Evolutionary conservation across 2,797 vertebrate species (phyloP).

Genomic region (Crotalus adamanteus): DNA sequence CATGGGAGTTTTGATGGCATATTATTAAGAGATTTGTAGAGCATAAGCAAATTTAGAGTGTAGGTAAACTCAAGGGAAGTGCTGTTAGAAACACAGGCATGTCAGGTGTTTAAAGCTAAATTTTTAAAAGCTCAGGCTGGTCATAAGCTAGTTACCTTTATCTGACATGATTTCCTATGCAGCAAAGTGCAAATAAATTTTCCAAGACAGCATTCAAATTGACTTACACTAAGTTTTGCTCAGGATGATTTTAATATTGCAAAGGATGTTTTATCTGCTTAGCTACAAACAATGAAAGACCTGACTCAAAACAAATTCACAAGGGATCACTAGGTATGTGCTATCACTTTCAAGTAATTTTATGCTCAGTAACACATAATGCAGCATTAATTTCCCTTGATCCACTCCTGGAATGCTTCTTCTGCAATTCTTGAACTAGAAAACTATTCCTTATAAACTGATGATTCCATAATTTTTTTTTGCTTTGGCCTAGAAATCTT

Average conservation of each 20-base stretch:
- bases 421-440: constrained; percentile 32
- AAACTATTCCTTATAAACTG: constrained; percentile 40
- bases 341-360: constrained; percentile 48
- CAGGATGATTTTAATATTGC: constrained; percentile 54
- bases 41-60: constrained; percentile 34
- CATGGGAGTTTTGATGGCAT: constrained; percentile 12
- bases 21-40: constrained; percentile 57
- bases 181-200: constrained; percentile 59
- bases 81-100: constrained; percentile 36
- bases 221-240: constrained; percentile 15
- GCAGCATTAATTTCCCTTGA: constrained; percentile 42
- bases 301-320: constrained; percentile 40
- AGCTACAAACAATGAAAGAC: constrained; percentile 44
- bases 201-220: constrained; percentile 48
- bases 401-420: constrained; percentile 33
- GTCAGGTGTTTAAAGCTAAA: constrained; percentile 60
- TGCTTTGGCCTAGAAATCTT: constrained; percentile 1
- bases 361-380: constrained; percentile 31
- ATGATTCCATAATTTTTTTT: constrained; percentile 28
- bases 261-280: constrained; percentile 38
- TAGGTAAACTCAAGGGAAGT: constrained; percentile 28
- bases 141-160: constrained; percentile 29
- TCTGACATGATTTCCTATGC: constrained; percentile 55
- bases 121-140: constrained; percentile 43
- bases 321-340: constrained; percentile 29